A percentile compares a stretch with the other conserved stretches of the same genome.
phyloP scores from a whole-genome alignment of 1,140 invertebrate genomes.

The Drosophila chauvacae region DNA sequence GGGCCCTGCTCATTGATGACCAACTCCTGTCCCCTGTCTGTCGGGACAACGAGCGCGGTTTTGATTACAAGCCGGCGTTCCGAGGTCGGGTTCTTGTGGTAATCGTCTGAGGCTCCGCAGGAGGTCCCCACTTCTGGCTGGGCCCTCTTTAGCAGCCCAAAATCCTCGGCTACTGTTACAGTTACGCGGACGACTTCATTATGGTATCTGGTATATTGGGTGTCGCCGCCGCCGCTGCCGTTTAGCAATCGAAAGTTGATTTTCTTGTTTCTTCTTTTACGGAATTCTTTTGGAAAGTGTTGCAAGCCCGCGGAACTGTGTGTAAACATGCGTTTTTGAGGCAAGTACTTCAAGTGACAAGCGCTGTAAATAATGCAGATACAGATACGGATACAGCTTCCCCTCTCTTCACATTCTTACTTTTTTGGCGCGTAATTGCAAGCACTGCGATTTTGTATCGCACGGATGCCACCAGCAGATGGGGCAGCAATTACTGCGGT shows the following conservation, averaged over 20 bases:
- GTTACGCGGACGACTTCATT: slow-evolving; percentile 70
- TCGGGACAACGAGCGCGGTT: slow-evolving; percentile 26
- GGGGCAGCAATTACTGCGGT: slow-evolving; percentile 39
- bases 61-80: slow-evolving; percentile 54
- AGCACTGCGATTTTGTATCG: slow-evolving; percentile 60
- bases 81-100: slow-evolving; percentile 52
- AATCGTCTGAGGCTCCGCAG: slow-evolving; percentile 49
- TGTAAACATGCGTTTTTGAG: slow-evolving; percentile 26
- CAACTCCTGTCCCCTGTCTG: background rate
- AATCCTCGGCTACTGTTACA: slow-evolving; percentile 76
- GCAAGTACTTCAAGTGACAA: slow-evolving; percentile 78
- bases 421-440: slow-evolving; percentile 65
- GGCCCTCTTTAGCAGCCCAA: slow-evolving; percentile 31
- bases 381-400: slow-evolving; percentile 16
- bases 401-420: slow-evolving; percentile 46
- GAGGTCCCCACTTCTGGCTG: slow-evolving; percentile 10
- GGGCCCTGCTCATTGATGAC: slow-evolving; percentile 62
- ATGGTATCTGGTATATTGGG: slow-evolving; percentile 28
- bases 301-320: slow-evolving; percentile 53
- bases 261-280: slow-evolving; percentile 63
- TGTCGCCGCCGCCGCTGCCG: slow-evolving; percentile 27
- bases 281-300: slow-evolving; percentile 74
- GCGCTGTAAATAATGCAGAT: slow-evolving; percentile 48
- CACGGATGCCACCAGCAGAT: slow-evolving; percentile 41
- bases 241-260: slow-evolving; percentile 74